phyloP scores from a whole-genome alignment of 2,797 vertebrate species.

The Pipistrellus pygmaeus region DNA sequence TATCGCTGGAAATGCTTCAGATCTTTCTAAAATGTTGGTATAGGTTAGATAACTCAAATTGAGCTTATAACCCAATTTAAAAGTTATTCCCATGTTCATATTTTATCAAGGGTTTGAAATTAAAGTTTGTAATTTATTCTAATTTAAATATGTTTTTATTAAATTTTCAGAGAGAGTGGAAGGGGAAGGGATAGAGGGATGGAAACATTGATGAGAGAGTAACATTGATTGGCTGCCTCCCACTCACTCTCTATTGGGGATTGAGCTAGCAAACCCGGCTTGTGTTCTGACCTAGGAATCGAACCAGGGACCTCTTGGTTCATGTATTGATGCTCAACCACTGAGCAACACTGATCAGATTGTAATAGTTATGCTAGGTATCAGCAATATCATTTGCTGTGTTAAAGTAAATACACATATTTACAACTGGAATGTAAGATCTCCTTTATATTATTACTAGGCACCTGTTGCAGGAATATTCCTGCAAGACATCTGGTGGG shows the following conservation, averaged over 20 bases:
- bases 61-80: neutral
- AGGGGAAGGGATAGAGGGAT: too few relatives aligned
- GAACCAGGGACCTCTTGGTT: too few relatives aligned
- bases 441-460: neutral
- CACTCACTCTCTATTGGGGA: too few relatives aligned
- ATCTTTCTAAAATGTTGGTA: neutral
- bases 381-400: neutral
- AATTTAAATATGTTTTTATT: neutral
- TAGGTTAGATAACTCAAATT: neutral
- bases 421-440: neutral
- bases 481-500: too few relatives aligned
- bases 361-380: neutral
- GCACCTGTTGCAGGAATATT: neutral
- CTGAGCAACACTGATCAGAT: too few relatives aligned
- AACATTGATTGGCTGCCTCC: too few relatives aligned
- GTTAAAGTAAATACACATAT: neutral
- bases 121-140: neutral
- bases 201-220: too few relatives aligned
- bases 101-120: constrained; percentile 4
- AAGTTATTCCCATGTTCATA: neutral
- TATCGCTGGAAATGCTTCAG: neutral
- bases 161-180: too few relatives aligned
- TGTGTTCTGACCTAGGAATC: too few relatives aligned
- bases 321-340: too few relatives aligned
- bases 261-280: too few relatives aligned